Evolutionary conservation across 2,888 invertebrate genomes (phyloP).

Genomic region (Zhengitettix transpicula): DNA sequence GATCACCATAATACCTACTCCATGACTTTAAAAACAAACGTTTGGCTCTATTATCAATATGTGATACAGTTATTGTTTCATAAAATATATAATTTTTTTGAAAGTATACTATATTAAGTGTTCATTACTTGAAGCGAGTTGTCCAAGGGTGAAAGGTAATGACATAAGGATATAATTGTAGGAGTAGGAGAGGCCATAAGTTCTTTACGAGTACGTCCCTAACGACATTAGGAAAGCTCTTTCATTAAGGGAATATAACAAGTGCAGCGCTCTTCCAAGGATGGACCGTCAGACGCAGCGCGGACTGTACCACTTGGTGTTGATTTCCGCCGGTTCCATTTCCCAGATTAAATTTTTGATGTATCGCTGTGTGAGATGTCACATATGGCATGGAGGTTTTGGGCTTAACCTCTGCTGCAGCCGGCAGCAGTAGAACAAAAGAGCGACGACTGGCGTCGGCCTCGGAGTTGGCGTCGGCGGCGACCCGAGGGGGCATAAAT

Average conservation of each 20-base stretch:
- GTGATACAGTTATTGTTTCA: no score
- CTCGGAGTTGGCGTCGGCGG: no score
- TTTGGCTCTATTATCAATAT: no score
- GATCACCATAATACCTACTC: no score
- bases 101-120: no score
- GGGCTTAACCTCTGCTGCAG: constrained; percentile 5
- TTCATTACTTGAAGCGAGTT: no score
- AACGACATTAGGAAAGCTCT: not conserved
- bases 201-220: not conserved
- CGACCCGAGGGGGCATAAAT: no score
- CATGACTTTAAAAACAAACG: no score
- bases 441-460: no score
- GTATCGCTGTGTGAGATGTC: constrained; percentile 11
- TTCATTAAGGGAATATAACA: not conserved
- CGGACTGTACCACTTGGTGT: not conserved
- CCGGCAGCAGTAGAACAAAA: not conserved
- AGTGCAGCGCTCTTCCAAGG: not conserved
- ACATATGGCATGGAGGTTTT: constrained; percentile 12
- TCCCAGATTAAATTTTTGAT: constrained; percentile 12
- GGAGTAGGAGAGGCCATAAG: not conserved
- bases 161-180: not conserved
- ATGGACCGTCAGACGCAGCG: not conserved
- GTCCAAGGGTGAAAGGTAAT: no score
- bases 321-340: constrained; percentile 6
- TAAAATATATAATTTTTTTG: no score